phyloP scores from a whole-genome alignment of 2,113 vertebrate species.

The Brachypteracias leptosomus region DNA sequence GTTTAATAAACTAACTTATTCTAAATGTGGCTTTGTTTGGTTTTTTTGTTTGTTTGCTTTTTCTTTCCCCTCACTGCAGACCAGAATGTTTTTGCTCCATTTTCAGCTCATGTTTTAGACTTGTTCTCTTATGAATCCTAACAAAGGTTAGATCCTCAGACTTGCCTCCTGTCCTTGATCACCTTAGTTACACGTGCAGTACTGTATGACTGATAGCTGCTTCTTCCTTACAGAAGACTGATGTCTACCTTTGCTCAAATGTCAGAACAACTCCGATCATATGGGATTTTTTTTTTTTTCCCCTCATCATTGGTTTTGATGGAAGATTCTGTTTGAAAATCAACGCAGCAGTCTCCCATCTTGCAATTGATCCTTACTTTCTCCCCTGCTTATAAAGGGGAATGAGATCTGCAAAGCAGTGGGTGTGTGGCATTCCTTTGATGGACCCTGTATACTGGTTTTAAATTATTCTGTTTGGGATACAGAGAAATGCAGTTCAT shows the following conservation, averaged over 20 bases:
- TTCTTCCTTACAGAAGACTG: not conserved
- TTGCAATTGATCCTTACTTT: conserved; percentile 9
- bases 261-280: not conserved
- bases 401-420: not conserved
- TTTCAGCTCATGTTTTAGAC: not conserved
- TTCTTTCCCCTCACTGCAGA: too few species aligned
- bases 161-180: not conserved
- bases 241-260: not conserved
- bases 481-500: not conserved
- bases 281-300: not conserved
- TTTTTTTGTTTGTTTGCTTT: not conserved
- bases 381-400: not conserved
- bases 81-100: not conserved
- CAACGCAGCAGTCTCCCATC: not conserved
- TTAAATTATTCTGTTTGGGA: conserved; percentile 57
- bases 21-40: not conserved
- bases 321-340: conserved; percentile 58
- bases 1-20: not conserved
- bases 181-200: not conserved
- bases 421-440: conserved; percentile 9
- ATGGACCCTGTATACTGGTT: not conserved
- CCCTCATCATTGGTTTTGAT: conserved; percentile 33
- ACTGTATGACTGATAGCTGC: not conserved
- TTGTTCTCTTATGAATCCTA: not conserved
- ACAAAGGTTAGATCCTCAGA: not conserved